Conservation (phyloP, 2,113 vertebrate genomes). For the Pterophyllum scalare region DNA sequence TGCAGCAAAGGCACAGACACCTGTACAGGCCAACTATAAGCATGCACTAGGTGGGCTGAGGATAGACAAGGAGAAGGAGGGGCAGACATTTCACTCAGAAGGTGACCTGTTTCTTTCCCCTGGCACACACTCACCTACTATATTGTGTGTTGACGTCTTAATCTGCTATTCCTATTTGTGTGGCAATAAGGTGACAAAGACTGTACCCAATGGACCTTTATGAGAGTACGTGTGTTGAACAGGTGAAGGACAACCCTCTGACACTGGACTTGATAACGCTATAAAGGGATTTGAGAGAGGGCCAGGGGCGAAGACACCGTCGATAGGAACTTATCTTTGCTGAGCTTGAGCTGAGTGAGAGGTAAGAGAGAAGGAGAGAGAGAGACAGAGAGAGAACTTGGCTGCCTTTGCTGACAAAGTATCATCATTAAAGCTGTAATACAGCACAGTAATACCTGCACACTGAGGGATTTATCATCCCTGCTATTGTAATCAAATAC, state of each 20-base stretch:
- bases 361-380: slow-evolving; percentile 51
- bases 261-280: slow-evolving; percentile 72
- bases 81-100: slow-evolving; percentile 61
- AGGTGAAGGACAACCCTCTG: slow-evolving; percentile 77
- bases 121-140: slow-evolving; percentile 17
- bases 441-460: slow-evolving; percentile 58
- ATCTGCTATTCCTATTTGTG: slow-evolving; percentile 50
- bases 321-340: slow-evolving; percentile 74
- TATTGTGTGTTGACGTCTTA: slow-evolving; percentile 52
- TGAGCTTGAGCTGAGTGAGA: slow-evolving; percentile 50
- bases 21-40: slow-evolving; percentile 47
- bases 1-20: slow-evolving; percentile 56
- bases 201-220: slow-evolving; percentile 55
- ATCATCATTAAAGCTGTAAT: slow-evolving; percentile 72
- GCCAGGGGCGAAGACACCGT: slow-evolving; percentile 70
- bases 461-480: slow-evolving; percentile 65
- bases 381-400: slow-evolving; percentile 46
- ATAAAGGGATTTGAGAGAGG: slow-evolving; percentile 76
- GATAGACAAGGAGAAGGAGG: slow-evolving; percentile 23
- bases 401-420: slow-evolving; percentile 62
- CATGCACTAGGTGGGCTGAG: slow-evolving; percentile 40
- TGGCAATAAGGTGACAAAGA: slow-evolving; percentile 42
- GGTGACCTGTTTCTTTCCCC: slow-evolving; percentile 59
- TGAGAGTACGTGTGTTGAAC: slow-evolving; percentile 58
- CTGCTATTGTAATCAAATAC: slow-evolving; percentile 64